These are phyloP conservation scores for Nesidiocoris tenuis DNA, from an alignment of 2,888 invertebrate species.

Conservation along the genomic window DNA sequence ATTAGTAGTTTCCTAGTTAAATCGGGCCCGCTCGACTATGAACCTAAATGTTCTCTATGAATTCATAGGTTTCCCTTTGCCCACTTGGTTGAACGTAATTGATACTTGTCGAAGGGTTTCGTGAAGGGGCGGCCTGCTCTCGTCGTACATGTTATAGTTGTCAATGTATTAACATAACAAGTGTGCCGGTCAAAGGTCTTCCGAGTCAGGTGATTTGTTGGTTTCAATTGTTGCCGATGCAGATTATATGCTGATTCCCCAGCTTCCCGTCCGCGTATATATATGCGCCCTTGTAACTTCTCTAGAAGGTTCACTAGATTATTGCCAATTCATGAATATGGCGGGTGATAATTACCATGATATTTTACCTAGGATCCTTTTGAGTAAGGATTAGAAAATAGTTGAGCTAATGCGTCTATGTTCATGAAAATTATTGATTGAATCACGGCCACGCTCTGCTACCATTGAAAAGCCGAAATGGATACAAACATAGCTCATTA, in stretches of 20 bases:
- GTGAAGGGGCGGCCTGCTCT: neutral
- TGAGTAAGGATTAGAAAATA: no score
- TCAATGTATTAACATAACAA: neutral
- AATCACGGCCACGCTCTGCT: no score
- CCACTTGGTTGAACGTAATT: neutral
- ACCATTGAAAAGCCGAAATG: no score
- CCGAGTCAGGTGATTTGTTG: neutral
- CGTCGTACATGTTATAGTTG: neutral
- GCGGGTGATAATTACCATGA: no score
- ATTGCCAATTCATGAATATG: no score
- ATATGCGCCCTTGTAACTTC: no score
- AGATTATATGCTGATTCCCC: neutral
- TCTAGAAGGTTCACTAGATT: no score
- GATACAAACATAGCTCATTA: no score
- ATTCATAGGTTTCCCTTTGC: neutral
- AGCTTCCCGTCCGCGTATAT: no score
- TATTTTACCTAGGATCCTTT: no score
- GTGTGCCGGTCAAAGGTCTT: neutral
- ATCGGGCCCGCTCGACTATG: neutral
- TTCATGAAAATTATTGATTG: no score
- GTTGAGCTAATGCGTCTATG: no score
- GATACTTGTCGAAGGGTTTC: neutral
- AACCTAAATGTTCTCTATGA: neutral
- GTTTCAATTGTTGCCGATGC: neutral
- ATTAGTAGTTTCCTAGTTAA: neutral